Base-by-base conservation (phyloP, 2,797 vertebrate genomes). In the Fistularia tabacaria region DNA sequence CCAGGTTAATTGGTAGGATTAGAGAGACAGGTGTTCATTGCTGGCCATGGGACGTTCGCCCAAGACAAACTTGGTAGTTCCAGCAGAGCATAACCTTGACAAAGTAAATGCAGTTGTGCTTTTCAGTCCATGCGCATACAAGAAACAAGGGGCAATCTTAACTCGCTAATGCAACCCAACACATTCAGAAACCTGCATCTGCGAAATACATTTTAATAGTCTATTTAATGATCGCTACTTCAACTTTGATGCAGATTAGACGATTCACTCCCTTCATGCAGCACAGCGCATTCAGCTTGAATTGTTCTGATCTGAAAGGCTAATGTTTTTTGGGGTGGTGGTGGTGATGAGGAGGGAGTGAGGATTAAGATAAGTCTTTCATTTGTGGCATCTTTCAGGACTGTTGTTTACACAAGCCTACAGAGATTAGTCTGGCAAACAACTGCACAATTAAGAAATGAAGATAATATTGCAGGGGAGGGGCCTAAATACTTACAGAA, bases 1-100 rank as follows among this genome's bases (percentile, higher is more conserved):
- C 37, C 64, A 82, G 85, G 85, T 89, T 89, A 88, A 89, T 88
- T 87, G 79, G 77, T 57, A 41, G 84, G 89, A 90, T 89, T 87
- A 87, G 79, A 73, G 65, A 69, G 84, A 88, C 89, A 88, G 87
- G 86, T 91, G 86, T 86, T 25, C 25, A 25, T 25, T 72, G 51
- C 61, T 64, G 84, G 78, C 81, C 43, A 1, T 38, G 25, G 59
- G 67, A 66, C 49, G 68, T 76, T 75, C 81, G 83, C 77, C 66
- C 78, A 67, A 82, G 77, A 82, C 72, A 69, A 64, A 71, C 73
- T 64, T 73, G 69, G 66, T 76, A 82, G 81, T 63, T 79, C 46
- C 59, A 54, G 39, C 11, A 51, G 54, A 62, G 74, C 68, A 74
- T 71, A 51, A 83, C 84, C 85, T 64, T 57, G 67, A 53, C 49